Percentiles rank a stretch among this genome's conserved stretches.
Evolutionary conservation across 1,140 invertebrate genomes (phyloP).

Genomic region (Colletes latitarsis): DNA sequence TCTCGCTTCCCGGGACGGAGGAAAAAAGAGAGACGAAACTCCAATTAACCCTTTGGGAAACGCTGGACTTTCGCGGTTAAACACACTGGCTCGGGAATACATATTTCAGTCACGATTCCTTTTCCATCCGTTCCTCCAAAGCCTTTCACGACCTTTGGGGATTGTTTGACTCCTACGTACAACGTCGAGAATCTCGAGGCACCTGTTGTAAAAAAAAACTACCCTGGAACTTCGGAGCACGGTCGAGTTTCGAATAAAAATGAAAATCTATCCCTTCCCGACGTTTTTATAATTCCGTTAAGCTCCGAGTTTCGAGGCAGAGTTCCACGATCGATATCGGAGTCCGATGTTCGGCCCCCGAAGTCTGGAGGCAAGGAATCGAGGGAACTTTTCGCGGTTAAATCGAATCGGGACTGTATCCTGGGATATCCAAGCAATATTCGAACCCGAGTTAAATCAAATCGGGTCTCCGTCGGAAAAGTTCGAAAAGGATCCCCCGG

Average conservation of each 20-base stretch:
- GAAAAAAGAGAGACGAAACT: not conserved
- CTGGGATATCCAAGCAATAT: not conserved
- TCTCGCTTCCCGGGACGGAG: too few relatives aligned
- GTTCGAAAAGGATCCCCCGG: not conserved
- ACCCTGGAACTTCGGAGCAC: too few relatives aligned
- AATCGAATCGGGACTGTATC: not conserved
- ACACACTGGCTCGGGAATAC: not conserved
- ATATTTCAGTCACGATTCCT: not conserved
- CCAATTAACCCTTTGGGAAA: slow-evolving; percentile 1
- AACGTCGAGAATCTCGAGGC: too few relatives aligned
- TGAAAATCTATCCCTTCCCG: too few relatives aligned
- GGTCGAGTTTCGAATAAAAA: too few relatives aligned
- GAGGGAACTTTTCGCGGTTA: not conserved
- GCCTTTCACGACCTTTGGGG: too few relatives aligned
- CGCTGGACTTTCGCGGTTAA: not conserved
- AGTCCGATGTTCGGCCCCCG: not conserved
- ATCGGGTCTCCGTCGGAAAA: not conserved
- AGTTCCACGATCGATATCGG: not conserved
- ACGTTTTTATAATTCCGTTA: too few relatives aligned
- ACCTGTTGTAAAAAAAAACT: too few relatives aligned
- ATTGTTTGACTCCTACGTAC: too few relatives aligned
- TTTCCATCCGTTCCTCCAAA: not conserved
- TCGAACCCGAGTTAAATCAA: not conserved
- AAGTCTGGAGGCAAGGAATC: not conserved
- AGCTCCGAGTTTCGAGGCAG: too few relatives aligned